A percentile compares a stretch with the other conserved stretches of the same genome.
These are phyloP conservation scores for Pseudoatta argentina DNA, from an alignment of 1,140 invertebrate species.

Conservation along the genomic window DNA sequence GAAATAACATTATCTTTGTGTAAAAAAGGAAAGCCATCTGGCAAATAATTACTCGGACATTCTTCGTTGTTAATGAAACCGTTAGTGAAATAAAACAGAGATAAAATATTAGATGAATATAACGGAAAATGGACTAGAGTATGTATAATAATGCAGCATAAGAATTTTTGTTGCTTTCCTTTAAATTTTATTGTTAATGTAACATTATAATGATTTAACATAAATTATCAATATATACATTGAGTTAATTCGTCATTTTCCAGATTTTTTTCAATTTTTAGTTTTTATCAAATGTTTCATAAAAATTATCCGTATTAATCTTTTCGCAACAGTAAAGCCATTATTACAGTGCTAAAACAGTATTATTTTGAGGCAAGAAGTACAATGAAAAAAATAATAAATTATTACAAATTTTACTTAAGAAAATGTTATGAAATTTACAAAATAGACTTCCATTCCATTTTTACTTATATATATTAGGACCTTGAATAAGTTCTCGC, in stretches of 20 bases:
- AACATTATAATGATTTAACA: slow-evolving; percentile 15
- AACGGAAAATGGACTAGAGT: neutral
- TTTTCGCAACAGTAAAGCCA: no score
- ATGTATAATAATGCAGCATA: neutral
- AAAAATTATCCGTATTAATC: no score
- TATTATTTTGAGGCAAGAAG: no score
- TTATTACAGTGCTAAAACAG: no score
- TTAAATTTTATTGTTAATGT: neutral
- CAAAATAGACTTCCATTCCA: no score
- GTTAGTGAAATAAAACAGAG: slow-evolving; percentile 33
- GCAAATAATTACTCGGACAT: neutral
- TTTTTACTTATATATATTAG: neutral
- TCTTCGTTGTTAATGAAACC: slow-evolving; percentile 16
- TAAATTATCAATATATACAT: neutral
- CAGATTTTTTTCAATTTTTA: no score
- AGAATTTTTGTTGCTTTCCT: neutral
- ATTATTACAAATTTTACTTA: no score
- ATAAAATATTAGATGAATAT: slow-evolving; percentile 30
- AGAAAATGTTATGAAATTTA: no score
- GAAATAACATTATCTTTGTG: slow-evolving; percentile 18
- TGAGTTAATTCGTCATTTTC: no score
- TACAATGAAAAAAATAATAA: no score
- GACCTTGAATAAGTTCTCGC: no score
- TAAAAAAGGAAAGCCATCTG: slow-evolving; percentile 32
- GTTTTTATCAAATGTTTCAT: no score